Conservation (phyloP, 1,140 invertebrate species). For the Branchinecta lynchi region DNA sequence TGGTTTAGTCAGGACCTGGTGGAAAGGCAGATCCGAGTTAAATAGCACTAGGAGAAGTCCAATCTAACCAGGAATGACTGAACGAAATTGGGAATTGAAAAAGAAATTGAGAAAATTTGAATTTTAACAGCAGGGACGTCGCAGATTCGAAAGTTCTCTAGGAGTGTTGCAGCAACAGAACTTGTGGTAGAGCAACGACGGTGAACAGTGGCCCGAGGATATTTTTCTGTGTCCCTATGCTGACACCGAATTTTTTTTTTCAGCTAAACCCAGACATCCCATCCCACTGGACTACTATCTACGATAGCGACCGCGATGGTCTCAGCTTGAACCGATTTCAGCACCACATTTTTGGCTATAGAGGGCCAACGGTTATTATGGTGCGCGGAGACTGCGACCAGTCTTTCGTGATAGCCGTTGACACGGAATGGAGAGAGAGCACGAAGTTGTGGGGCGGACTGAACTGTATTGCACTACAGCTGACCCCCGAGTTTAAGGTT, state of each 20-base stretch:
- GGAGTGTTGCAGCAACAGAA: too few species aligned
- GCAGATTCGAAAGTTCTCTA: too few species aligned
- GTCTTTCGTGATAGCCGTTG: constrained; percentile 56
- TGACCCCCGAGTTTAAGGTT: constrained; percentile 52
- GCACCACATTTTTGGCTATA: constrained; percentile 68
- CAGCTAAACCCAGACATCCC: constrained; percentile 36
- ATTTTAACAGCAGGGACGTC: too few species aligned
- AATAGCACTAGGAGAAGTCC: too few species aligned
- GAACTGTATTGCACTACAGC: constrained; percentile 55
- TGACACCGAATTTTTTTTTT: constrained; percentile 14
- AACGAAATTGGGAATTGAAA: too few species aligned
- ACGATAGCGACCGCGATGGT: constrained; percentile 65
- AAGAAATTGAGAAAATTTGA: too few species aligned
- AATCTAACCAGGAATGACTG: too few species aligned
- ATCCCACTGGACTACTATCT: constrained; percentile 67
- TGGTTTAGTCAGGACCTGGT: too few species aligned
- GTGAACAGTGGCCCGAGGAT: too few species aligned
- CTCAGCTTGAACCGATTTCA: constrained; percentile 69
- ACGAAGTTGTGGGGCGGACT: constrained; percentile 67
- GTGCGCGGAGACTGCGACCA: constrained; percentile 48
- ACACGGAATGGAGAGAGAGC: constrained; percentile 69
- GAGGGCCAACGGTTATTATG: constrained; percentile 63
- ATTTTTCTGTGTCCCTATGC: too few species aligned
- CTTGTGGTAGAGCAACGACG: too few species aligned
- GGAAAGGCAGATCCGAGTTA: too few species aligned